phyloP scores from a whole-genome alignment of 2,797 vertebrate species.

The Triplophysa yarkandensis region DNA sequence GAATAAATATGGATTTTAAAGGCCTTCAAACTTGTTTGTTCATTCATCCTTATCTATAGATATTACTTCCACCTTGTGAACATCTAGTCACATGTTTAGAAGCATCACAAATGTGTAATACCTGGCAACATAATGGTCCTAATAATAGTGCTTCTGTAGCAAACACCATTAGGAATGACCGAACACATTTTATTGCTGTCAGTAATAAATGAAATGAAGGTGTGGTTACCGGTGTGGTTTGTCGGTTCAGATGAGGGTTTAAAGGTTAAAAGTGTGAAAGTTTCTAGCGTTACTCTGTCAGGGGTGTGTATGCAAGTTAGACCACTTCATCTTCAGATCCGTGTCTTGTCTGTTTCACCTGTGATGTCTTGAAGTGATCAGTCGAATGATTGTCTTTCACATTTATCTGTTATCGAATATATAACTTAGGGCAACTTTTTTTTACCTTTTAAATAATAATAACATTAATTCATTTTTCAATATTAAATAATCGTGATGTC shows the following conservation, averaged over 20 bases:
- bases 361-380: background rate
- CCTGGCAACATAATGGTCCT: background rate
- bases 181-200: background rate
- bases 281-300: background rate
- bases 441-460: too few relatives aligned
- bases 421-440: conserved; percentile 34
- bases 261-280: background rate
- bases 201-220: background rate
- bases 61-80: background rate
- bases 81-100: background rate
- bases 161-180: background rate
- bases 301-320: background rate
- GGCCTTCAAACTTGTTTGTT: background rate
- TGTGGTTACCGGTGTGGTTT: background rate
- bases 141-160: background rate
- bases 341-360: background rate
- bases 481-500: too few relatives aligned
- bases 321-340: too few relatives aligned
- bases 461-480: too few relatives aligned
- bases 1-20: conserved; percentile 18
- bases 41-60: background rate
- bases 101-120: background rate
- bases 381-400: conserved; percentile 13
- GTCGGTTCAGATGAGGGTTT: background rate
- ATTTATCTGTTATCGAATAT: conserved; percentile 54